Conservation (phyloP, 2,888 invertebrate genomes). For the Chirona hameri region DNA sequence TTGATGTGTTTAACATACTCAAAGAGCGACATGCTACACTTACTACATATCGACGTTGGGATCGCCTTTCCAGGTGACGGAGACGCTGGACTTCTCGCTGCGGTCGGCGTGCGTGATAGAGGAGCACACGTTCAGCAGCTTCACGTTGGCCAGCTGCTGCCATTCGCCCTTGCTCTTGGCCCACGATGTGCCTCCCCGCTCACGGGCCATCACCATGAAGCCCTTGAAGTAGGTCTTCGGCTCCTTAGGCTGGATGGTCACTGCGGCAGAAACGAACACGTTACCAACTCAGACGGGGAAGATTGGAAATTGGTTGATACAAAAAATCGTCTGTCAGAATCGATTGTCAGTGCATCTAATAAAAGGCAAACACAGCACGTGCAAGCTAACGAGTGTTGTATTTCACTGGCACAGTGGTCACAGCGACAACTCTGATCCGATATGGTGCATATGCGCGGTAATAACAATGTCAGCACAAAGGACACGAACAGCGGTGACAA, state of each 20-base stretch:
- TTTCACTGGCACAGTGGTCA: no score
- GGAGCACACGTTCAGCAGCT: conserved; percentile 1
- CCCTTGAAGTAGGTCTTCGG: conserved; percentile 23
- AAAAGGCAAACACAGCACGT: no score
- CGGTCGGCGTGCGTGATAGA: conserved; percentile 25
- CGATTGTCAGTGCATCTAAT: no score
- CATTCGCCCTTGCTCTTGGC: neutral
- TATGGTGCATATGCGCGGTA: no score
- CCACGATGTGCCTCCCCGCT: neutral
- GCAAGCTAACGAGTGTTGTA: no score
- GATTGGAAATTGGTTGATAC: no score
- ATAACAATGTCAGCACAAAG: no score
- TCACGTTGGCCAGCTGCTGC: conserved; percentile 1
- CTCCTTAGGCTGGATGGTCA: neutral
- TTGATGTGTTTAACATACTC: no score
- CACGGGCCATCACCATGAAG: conserved; percentile 23
- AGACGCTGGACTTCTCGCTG: neutral
- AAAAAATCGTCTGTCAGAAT: no score
- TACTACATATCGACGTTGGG: neutral
- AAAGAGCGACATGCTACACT: neutral
- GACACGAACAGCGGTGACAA: no score
- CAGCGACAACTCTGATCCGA: no score
- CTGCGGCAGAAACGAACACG: neutral
- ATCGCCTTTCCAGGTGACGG: conserved; percentile 3
- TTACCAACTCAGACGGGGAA: no score